phyloP scores from a whole-genome alignment of 2,888 invertebrate species.

The Gonocerus acuteangulatus region DNA sequence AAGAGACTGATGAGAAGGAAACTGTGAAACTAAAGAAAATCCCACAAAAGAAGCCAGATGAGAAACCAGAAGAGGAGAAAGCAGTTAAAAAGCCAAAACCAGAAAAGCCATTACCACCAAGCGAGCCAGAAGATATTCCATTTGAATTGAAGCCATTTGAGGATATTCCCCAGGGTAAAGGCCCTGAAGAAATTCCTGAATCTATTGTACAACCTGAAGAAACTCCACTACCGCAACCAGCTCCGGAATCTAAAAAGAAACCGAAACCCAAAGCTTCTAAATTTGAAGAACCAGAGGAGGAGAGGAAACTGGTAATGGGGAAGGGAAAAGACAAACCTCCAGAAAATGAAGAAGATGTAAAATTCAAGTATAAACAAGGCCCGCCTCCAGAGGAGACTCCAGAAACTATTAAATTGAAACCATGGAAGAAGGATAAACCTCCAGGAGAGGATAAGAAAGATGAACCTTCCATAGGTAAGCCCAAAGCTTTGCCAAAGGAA shows the following conservation, averaged over 20 bases:
- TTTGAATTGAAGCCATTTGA: constrained; percentile 37
- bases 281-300: constrained; percentile 36
- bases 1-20: constrained; percentile 40
- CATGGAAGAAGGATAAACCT: constrained; percentile 41
- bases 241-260: constrained; percentile 12
- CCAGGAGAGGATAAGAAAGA: constrained; percentile 40
- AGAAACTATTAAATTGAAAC: constrained; percentile 42
- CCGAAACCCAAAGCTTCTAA: constrained; percentile 27
- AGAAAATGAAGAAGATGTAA: constrained; percentile 41
- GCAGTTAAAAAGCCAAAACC: constrained; percentile 36
- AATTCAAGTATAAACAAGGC: constrained; percentile 44
- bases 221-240: constrained; percentile 22
- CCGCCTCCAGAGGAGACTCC: constrained; percentile 43
- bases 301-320: constrained; percentile 37
- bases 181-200: constrained; percentile 37
- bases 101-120: constrained; percentile 40
- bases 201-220: constrained; percentile 1
- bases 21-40: constrained; percentile 49
- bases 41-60: constrained; percentile 44
- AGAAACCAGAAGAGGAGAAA: constrained; percentile 41
- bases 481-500: constrained; percentile 41
- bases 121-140: constrained; percentile 36
- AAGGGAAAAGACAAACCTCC: constrained; percentile 38
- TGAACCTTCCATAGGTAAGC: constrained; percentile 37
- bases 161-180: constrained; percentile 40